Evolutionary conservation across 2,113 vertebrate genomes (phyloP).

Genomic region (Orcinus orca): DNA sequence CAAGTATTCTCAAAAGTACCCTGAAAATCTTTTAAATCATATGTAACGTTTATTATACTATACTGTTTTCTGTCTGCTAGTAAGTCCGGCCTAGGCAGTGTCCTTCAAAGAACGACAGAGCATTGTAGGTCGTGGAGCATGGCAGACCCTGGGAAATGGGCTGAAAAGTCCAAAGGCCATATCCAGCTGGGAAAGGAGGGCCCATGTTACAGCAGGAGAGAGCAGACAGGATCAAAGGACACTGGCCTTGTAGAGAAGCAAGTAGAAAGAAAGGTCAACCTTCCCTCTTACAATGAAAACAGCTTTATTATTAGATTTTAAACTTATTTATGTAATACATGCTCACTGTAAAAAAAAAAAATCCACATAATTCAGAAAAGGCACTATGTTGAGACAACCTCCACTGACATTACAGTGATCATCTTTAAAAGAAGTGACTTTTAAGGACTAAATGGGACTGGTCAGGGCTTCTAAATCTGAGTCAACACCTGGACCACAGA

Average conservation of each 20-base stretch:
- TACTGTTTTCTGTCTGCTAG: not conserved
- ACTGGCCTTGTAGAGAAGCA: not conserved
- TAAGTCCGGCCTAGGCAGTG: not conserved
- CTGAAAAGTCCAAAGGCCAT: not conserved
- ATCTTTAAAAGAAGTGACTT: not conserved
- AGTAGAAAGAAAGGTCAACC: too few species aligned
- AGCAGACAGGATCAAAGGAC: not conserved
- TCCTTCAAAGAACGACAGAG: not conserved
- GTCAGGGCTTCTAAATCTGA: not conserved
- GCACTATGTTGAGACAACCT: not conserved
- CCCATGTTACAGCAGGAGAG: rapidly evolving
- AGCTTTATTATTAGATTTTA: not conserved
- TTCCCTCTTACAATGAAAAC: not conserved
- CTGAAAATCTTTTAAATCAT: not conserved
- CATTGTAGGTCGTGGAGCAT: rapidly evolving
- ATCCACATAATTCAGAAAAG: not conserved
- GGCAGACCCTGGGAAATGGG: not conserved
- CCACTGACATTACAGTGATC: not conserved
- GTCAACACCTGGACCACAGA: not conserved
- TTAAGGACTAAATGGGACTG: not conserved
- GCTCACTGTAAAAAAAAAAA: not conserved
- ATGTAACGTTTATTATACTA: not conserved
- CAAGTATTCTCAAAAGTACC: not conserved
- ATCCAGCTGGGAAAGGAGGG: not conserved
- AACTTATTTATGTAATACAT: not conserved